phyloP scores from a whole-genome alignment of 1,140 invertebrate species.

The Drosophila hydei region DNA sequence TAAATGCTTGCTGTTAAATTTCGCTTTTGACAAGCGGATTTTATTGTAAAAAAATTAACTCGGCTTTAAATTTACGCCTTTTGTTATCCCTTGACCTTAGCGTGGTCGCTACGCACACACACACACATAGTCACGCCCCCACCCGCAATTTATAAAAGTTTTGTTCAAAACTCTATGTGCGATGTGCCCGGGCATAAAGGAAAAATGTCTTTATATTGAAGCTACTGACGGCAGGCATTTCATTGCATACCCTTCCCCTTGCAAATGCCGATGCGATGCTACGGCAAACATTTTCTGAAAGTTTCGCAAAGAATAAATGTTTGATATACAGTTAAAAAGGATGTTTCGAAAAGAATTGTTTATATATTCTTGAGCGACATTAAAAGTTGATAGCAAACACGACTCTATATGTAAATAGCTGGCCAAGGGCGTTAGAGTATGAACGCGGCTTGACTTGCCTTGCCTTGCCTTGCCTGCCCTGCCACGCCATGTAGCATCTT shows the following conservation, averaged over 20 bases:
- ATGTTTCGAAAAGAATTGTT: slow-evolving; percentile 8
- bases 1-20: slow-evolving; percentile 75
- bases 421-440: slow-evolving; percentile 27
- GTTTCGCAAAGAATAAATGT: slow-evolving; percentile 30
- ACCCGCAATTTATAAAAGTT: slow-evolving; percentile 72
- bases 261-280: slow-evolving; percentile 14
- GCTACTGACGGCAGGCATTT: slow-evolving; percentile 15
- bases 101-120: slow-evolving; percentile 34
- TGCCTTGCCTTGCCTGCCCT: too few species aligned
- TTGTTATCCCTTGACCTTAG: slow-evolving; percentile 76
- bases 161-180: slow-evolving; percentile 28
- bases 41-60: slow-evolving; percentile 82
- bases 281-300: slow-evolving; percentile 28
- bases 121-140: neutral
- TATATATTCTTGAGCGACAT: slow-evolving; percentile 43
- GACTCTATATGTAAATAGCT: slow-evolving; percentile 28
- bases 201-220: slow-evolving; percentile 62
- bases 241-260: slow-evolving; percentile 33
- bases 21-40: slow-evolving; percentile 70
- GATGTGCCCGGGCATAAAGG: slow-evolving; percentile 11
- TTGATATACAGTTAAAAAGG: slow-evolving; percentile 28
- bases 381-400: slow-evolving; percentile 47
- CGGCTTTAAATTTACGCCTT: slow-evolving; percentile 79
- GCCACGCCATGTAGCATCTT: slow-evolving; percentile 58
- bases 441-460: slow-evolving; percentile 7